Conservation (phyloP, 2,888 invertebrate species). For the Ichneumoninae sp. region DNA sequence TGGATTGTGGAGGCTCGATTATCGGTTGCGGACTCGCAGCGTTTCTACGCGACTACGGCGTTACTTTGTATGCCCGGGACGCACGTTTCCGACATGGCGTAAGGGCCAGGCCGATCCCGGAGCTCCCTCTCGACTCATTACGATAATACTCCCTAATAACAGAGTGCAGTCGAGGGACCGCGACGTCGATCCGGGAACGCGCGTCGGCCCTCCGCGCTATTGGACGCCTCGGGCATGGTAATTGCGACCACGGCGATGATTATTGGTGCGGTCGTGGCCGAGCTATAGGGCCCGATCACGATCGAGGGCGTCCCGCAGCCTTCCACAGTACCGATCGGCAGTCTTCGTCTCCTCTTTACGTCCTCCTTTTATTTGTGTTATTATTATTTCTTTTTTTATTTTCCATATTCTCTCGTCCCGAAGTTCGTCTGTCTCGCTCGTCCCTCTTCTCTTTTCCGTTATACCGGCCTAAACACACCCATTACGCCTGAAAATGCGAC, state of each 20-base stretch:
- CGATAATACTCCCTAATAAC: slow-evolving; percentile 83
- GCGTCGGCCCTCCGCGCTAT: slow-evolving; percentile 70
- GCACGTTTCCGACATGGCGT: slow-evolving; percentile 52
- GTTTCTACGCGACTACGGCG: slow-evolving; percentile 31
- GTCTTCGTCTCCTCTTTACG: slow-evolving; percentile 37
- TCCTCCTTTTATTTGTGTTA: slow-evolving; percentile 15
- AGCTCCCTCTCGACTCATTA: slow-evolving; percentile 76
- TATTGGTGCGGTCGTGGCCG: slow-evolving; percentile 78
- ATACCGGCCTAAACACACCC: slow-evolving; percentile 78
- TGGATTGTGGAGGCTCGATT: slow-evolving; percentile 43
- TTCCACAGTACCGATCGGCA: slow-evolving; percentile 64
- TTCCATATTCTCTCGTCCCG: slow-evolving; percentile 22
- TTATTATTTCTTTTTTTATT: slow-evolving; percentile 31
- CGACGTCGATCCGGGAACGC: slow-evolving; percentile 65
- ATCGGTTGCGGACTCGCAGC: slow-evolving; percentile 13
- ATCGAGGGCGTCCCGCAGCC: slow-evolving; percentile 75
- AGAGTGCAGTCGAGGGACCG: slow-evolving; percentile 74
- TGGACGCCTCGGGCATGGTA: slow-evolving; percentile 80
- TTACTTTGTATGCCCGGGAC: slow-evolving; percentile 38
- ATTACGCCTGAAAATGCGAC: slow-evolving; percentile 83
- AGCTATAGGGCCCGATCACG: slow-evolving; percentile 76
- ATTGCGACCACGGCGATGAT: slow-evolving; percentile 81
- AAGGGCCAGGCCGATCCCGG: slow-evolving; percentile 58
- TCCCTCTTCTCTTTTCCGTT: slow-evolving; percentile 64
- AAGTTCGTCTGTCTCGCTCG: slow-evolving; percentile 39